Percentiles rank a stretch among this genome's conserved stretches.
These are phyloP conservation scores for Patella ulyssiponensis DNA, from an alignment of 2,888 invertebrate species.

Conservation along the genomic window DNA sequence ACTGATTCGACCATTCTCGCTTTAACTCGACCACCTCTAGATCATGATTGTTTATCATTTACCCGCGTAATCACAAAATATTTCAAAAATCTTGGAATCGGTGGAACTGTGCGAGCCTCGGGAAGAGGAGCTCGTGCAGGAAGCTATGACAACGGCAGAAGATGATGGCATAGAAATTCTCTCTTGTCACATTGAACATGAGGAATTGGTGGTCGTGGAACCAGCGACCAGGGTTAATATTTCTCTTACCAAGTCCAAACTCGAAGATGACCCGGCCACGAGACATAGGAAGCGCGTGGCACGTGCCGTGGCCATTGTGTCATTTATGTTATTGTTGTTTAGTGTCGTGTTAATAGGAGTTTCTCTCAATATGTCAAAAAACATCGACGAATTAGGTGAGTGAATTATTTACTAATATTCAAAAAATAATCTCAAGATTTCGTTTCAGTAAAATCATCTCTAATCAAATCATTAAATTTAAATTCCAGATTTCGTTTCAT, in stretches of 20 bases:
- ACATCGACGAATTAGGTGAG: slow-evolving; percentile 95
- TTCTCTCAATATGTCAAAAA: slow-evolving; percentile 92
- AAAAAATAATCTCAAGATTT: too few species aligned
- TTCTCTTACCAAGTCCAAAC: slow-evolving; percentile 24
- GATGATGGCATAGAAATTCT: slow-evolving; percentile 47
- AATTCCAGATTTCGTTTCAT: too few species aligned
- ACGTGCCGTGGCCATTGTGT: slow-evolving; percentile 91
- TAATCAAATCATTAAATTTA: too few species aligned
- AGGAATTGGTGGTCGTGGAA: slow-evolving; percentile 30
- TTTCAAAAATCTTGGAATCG: slow-evolving; percentile 2
- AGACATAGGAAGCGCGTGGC: slow-evolving; percentile 54
- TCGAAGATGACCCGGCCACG: slow-evolving; percentile 28
- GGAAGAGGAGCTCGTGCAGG: slow-evolving; percentile 18
- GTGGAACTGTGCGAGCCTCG: neutral
- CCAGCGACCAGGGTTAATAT: slow-evolving; percentile 24
- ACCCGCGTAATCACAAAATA: neutral
- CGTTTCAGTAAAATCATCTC: too few species aligned
- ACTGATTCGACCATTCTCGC: too few species aligned
- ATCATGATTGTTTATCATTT: neutral
- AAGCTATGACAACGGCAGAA: slow-evolving; percentile 40
- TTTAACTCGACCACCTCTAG: neutral
- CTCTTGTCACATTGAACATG: slow-evolving; percentile 42
- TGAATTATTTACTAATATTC: slow-evolving; percentile 14
- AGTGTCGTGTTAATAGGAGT: slow-evolving; percentile 92
- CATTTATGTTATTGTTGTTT: slow-evolving; percentile 88